These are phyloP conservation scores for Rana temporaria DNA, from an alignment of 2,113 vertebrate species.

Conservation along the genomic window DNA sequence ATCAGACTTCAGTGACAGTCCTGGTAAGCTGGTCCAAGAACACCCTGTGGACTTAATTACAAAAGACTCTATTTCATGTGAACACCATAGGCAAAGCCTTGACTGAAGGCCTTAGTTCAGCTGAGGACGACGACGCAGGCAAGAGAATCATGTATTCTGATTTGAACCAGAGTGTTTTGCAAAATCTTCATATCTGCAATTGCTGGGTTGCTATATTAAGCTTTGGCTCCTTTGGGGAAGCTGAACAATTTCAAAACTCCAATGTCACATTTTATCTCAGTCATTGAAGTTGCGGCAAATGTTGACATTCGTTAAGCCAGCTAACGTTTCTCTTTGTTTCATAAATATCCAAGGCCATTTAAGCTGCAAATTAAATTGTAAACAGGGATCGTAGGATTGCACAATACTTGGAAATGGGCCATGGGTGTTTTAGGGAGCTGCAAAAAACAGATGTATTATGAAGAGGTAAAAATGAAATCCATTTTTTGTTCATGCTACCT, in stretches of 20 bases:
- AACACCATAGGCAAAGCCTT: constrained; percentile 29
- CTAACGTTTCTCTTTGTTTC: not conserved
- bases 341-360: not conserved
- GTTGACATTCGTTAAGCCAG: constrained; percentile 13
- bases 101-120: constrained; percentile 12
- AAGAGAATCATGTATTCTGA: not conserved
- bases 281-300: constrained; percentile 9
- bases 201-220: constrained; percentile 25
- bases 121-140: constrained; percentile 21
- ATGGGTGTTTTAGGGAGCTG: not conserved
- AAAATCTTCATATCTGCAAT: constrained; percentile 23
- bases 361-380: not conserved
- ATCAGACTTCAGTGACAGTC: constrained; percentile 21
- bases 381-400: not conserved
- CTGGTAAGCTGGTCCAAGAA: constrained; percentile 24
- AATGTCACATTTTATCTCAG: constrained; percentile 41
- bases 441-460: not conserved
- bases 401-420: not conserved
- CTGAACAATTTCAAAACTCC: constrained; percentile 8
- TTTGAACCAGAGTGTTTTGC: constrained; percentile 30
- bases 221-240: constrained; percentile 19
- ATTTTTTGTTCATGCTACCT: not conserved
- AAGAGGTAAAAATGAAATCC: not conserved
- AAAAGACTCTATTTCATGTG: constrained; percentile 29
- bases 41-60: constrained; percentile 23